Evolutionary conservation across 2,797 vertebrate genomes (phyloP).

Genomic region (Neopelma chrysocephalum): DNA sequence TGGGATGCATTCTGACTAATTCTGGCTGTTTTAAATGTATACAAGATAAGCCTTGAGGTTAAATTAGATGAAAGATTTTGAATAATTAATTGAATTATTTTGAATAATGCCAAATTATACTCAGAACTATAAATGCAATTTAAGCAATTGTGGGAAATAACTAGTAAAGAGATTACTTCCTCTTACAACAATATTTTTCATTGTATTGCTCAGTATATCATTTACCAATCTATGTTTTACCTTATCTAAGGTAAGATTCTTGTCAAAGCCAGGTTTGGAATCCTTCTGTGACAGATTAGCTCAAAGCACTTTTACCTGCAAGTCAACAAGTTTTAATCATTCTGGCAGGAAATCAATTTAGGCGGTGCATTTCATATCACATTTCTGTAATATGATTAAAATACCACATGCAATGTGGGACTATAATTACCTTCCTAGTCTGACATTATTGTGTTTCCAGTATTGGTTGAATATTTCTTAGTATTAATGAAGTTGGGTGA

Average conservation of each 20-base stretch:
- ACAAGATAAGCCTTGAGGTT: not conserved
- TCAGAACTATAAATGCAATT: not conserved
- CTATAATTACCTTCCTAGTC: not conserved
- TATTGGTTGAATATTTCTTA: not conserved
- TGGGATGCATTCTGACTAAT: not conserved
- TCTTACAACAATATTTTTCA: not conserved
- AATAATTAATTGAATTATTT: not conserved
- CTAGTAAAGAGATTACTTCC: not conserved
- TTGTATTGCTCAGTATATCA: not conserved
- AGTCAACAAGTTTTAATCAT: not conserved
- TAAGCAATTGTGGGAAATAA: not conserved
- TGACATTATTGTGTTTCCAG: not conserved
- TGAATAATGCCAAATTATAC: not conserved
- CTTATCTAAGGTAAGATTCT: not conserved
- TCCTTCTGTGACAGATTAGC: not conserved
- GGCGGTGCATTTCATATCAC: not conserved
- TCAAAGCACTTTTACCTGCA: not conserved
- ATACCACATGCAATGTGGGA: not conserved
- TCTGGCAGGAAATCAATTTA: not conserved
- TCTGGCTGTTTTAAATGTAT: not conserved
- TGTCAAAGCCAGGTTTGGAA: not conserved
- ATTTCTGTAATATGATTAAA: not conserved
- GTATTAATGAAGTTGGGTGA: not conserved
- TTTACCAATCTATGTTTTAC: not conserved
- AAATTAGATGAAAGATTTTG: not conserved